Conservation (phyloP, 2,888 invertebrate genomes). For the Physocephala rufipes region DNA sequence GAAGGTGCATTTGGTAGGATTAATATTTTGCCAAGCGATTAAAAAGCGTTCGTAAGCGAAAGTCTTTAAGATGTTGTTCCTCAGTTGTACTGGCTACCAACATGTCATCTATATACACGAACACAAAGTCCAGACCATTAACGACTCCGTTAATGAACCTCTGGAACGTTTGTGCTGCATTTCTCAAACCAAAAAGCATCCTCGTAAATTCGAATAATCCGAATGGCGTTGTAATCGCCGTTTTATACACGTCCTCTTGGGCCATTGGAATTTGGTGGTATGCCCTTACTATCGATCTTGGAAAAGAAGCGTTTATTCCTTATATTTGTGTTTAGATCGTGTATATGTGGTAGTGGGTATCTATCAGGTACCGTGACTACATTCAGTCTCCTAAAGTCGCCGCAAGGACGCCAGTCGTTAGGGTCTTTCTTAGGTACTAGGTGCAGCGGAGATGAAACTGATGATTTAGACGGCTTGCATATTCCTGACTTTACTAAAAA, state of each 20-base stretch:
- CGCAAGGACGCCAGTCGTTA: slow-evolving; percentile 34
- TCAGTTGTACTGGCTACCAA: not conserved
- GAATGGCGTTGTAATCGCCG: slow-evolving; percentile 29
- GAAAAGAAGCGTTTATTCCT: not conserved
- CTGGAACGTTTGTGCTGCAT: slow-evolving; percentile 36
- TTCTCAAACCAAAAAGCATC: slow-evolving; percentile 34
- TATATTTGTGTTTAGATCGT: slow-evolving; percentile 17
- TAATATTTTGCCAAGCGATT: not conserved
- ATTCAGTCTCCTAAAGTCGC: slow-evolving; percentile 19
- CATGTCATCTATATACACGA: slow-evolving; percentile 29
- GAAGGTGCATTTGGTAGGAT: not conserved
- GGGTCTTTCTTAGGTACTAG: slow-evolving; percentile 22
- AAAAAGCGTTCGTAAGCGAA: no score
- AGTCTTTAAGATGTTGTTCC: no score
- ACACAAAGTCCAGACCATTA: not conserved
- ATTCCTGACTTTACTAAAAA: slow-evolving; percentile 14
- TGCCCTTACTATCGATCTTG: slow-evolving; percentile 9
- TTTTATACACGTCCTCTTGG: slow-evolving; percentile 31
- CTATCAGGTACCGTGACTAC: not conserved
- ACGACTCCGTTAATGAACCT: slow-evolving; percentile 9
- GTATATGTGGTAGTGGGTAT: slow-evolving; percentile 23
- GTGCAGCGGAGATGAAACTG: slow-evolving; percentile 13
- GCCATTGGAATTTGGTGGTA: slow-evolving; percentile 38
- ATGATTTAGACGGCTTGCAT: slow-evolving; percentile 14
- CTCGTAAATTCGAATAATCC: slow-evolving; percentile 25